Evolutionary conservation across 2,797 vertebrate genomes (phyloP).

Genomic region (Propithecus deckenii): DNA sequence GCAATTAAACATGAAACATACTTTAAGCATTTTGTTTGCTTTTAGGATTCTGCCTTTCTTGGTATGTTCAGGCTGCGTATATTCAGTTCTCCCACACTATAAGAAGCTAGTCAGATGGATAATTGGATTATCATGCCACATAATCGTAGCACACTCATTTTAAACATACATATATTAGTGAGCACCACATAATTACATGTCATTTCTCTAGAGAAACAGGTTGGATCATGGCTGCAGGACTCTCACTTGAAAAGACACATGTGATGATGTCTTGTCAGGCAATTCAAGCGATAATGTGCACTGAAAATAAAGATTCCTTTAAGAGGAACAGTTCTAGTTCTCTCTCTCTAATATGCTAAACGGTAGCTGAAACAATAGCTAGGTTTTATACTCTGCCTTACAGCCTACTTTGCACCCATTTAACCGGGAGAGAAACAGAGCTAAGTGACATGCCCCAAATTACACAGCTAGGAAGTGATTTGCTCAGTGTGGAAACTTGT

Average conservation of each 20-base stretch:
- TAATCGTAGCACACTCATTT: background rate
- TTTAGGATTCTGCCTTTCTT: background rate
- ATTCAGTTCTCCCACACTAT: background rate
- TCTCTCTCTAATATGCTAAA: background rate
- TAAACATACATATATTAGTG: slow-evolving; percentile 37
- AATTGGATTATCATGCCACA: slow-evolving; percentile 34
- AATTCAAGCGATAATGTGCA: background rate
- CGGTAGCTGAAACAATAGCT: background rate
- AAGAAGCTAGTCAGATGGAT: slow-evolving; percentile 35
- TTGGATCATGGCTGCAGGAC: background rate
- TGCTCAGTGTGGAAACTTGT: slow-evolving; percentile 19
- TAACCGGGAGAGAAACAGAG: background rate
- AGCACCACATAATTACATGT: background rate
- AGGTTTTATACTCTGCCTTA: background rate
- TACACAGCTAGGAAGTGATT: slow-evolving; percentile 23
- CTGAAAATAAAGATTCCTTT: background rate
- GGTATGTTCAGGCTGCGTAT: background rate
- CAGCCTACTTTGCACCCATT: background rate
- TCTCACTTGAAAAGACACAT: background rate
- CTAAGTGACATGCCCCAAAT: slow-evolving; percentile 5
- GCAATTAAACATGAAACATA: background rate
- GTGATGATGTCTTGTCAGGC: slow-evolving; percentile 7
- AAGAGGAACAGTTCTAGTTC: background rate
- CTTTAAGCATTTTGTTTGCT: background rate
- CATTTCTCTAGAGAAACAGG: slow-evolving; percentile 10